A percentile compares a stretch with the other conserved stretches of the same genome.
Conservation (phyloP, 2,888 invertebrate species). For the Dolomedes plantarius region DNA sequence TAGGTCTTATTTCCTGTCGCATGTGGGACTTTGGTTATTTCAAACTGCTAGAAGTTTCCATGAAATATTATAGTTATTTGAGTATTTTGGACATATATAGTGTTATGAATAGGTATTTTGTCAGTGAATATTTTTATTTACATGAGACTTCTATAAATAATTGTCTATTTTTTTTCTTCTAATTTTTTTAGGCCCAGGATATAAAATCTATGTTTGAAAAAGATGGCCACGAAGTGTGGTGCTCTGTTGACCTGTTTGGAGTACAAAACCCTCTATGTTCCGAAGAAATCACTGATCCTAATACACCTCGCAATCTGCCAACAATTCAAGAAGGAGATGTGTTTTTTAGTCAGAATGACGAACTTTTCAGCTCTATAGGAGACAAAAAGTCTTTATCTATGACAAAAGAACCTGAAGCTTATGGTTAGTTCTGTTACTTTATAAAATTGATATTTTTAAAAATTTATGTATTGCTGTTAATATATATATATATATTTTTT, state of each 20-base stretch:
- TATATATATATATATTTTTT: too few relatives aligned
- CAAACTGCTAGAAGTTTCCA: too few relatives aligned
- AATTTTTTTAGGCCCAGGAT: conserved; percentile 62
- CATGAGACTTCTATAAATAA: too few relatives aligned
- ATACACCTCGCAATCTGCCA: conserved; percentile 59
- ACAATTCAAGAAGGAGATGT: conserved; percentile 71
- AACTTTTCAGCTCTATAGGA: conserved; percentile 31
- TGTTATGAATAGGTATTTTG: too few relatives aligned
- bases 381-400: conserved; percentile 42
- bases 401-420: conserved; percentile 43
- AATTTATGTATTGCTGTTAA: too few relatives aligned
- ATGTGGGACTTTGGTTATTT: too few relatives aligned
- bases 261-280: conserved; percentile 26
- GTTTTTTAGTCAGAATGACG: conserved; percentile 58
- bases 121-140: too few relatives aligned
- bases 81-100: too few relatives aligned
- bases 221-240: conserved; percentile 69
- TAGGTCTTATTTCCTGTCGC: too few relatives aligned
- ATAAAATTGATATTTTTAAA: too few relatives aligned
- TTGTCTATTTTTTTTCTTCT: too few relatives aligned
- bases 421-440: conserved; percentile 46
- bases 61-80: too few relatives aligned
- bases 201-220: conserved; percentile 58
- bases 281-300: conserved; percentile 46
- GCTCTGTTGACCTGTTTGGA: conserved; percentile 65